Conservation (phyloP, 2,888 invertebrate genomes). For the Crematogaster levior region DNA sequence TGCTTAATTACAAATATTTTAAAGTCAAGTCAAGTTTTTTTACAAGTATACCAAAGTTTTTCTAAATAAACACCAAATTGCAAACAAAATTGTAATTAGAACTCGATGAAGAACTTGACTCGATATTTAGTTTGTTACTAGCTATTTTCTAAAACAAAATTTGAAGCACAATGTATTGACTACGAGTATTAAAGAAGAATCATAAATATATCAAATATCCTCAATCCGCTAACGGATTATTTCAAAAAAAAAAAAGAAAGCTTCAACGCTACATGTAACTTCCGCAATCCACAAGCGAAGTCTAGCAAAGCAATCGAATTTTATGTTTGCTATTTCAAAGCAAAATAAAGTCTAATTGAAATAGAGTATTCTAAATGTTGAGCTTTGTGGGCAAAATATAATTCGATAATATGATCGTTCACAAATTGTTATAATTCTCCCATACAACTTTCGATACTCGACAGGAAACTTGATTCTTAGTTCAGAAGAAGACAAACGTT, state of each 20-base stretch:
- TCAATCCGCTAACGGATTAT: not conserved
- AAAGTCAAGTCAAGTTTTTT: not conserved
- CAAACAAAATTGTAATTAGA: not conserved
- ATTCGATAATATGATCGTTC: not conserved
- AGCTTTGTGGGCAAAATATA: slow-evolving; percentile 15
- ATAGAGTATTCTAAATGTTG: not conserved
- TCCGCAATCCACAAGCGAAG: not conserved
- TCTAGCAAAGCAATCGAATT: not conserved
- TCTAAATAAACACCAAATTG: not conserved
- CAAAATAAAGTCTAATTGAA: slow-evolving; percentile 11
- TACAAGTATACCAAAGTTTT: too few relatives aligned
- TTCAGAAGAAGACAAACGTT: slow-evolving; percentile 19
- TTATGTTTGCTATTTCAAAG: not conserved
- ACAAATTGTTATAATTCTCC: slow-evolving; percentile 37
- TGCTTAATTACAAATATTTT: not conserved
- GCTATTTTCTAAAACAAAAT: not conserved
- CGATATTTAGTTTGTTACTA: not conserved
- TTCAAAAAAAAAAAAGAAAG: not conserved
- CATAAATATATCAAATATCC: slow-evolving; percentile 20
- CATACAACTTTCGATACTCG: slow-evolving; percentile 13
- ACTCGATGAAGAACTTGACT: not conserved
- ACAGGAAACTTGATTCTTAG: not conserved
- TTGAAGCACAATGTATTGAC: not conserved
- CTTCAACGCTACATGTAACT: not conserved
- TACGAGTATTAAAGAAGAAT: slow-evolving; percentile 6